Conservation (phyloP, 1,140 invertebrate species). For the Drosophila paulistorum region DNA sequence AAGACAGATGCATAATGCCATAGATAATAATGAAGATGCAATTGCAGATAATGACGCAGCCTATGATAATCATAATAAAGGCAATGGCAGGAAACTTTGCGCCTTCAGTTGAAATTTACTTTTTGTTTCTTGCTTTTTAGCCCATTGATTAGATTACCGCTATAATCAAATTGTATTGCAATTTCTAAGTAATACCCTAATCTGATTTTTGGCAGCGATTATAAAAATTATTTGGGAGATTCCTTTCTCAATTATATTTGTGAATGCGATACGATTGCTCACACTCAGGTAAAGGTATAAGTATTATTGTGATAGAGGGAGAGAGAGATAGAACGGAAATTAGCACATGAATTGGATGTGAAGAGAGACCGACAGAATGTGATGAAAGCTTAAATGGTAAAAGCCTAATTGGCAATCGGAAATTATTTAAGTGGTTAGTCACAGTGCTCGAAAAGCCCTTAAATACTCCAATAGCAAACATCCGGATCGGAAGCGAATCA, state of each 20-base stretch:
- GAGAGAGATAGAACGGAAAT: not conserved
- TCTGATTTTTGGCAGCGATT: not conserved
- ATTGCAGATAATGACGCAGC: not conserved
- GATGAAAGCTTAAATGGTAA: no score
- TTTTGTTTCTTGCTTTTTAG: not conserved
- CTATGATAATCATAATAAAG: not conserved
- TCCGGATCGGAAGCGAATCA: no score
- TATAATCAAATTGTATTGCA: conserved; percentile 9
- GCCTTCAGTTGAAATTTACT: not conserved
- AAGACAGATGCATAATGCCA: not conserved
- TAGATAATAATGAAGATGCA: conserved; percentile 4
- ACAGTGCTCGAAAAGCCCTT: not conserved
- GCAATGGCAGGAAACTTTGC: conserved; percentile 12
- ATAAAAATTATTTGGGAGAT: conserved; percentile 4
- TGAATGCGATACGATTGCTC: not conserved
- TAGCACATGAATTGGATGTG: not conserved
- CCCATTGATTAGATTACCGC: conserved; percentile 3
- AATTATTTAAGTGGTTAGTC: not conserved
- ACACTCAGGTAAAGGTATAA: no score
- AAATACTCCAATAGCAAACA: no score
- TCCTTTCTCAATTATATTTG: not conserved
- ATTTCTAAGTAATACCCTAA: conserved; percentile 11
- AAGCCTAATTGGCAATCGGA: not conserved
- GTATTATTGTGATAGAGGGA: no score
- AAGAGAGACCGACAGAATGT: no score